Base-by-base conservation (phyloP, 2,888 invertebrate species). In the Amphipyra berbera region DNA sequence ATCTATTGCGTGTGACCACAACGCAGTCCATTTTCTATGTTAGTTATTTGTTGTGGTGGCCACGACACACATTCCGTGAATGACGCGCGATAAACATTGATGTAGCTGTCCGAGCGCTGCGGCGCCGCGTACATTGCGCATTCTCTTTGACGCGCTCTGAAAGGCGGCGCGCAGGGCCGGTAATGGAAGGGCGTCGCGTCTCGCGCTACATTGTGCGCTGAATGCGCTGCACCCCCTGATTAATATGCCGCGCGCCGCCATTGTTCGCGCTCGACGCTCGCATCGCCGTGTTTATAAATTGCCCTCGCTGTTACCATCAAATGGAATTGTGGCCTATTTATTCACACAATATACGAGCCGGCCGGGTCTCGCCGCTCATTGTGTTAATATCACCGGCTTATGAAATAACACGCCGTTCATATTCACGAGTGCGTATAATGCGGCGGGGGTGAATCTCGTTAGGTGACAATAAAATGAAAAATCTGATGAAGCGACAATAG, bases 261-360 rank as follows among this genome's bases (percentile, higher is more conserved):
- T 63, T 74, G 73, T 68, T 61, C 68, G 44, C 38, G 52, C 42
- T 46, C 44, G 13, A 7, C 48, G 53, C 60, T 52, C 58, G 40
- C 64, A 60, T 61, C 52, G 40, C 61, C 47, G 52, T 57, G 59
- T 68, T 68, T 64, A 66, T 66, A 76, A 72, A 78, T 76, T 61
- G 72, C 68, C 46, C 68, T 60, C 65, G 57, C 59, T 68, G 76
- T 76, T 71, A 50, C 54, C 41, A 61, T 72, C 68, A 61, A 65
- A 76, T 62, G 52, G 46, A 57, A 64, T 67, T 78, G 76, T 52
- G 61, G 44, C 46, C 72, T 61, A 64, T 76, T 67, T 68, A 61
- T 55, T 46, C 53, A 27, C 61, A 72, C 61, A 78, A 72, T 66
- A 46, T 35, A 54, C 47, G 57, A 42, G 48, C 41, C 30, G 41